Base-by-base conservation (phyloP, 2,888 invertebrate species). In the Acrobasis suavella region DNA sequence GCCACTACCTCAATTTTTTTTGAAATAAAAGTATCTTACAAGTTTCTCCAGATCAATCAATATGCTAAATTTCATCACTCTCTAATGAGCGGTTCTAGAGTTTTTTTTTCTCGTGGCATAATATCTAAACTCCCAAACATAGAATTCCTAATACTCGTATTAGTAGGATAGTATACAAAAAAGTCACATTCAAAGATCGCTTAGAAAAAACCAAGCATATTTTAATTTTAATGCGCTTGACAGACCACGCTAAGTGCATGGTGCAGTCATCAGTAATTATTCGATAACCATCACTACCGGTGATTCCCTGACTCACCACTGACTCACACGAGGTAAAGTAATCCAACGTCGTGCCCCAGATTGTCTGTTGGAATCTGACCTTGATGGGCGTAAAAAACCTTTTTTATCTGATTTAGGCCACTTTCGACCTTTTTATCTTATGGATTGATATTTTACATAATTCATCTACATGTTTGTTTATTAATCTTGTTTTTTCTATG, bases 291-390 rank as follows among this genome's bases (percentile, higher is more conserved):
- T 60, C 60, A 51, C 39, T 51, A 65, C 68, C 72, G 66, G 69
- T 64, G 65, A 61, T 64, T 58, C 66, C 63, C 62, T 85, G 85
- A 85, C 66, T 82, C 81, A 83, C 64, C 51, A 59, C 67, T 85
- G 78, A 84, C 77, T 83, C 82, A 84, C 68, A 67, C 67, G 65
- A 67, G 70, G 77, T 72, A 76, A 77, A 78, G 74, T 46, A 56
- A 42, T 46, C 56, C 56, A 46, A 46, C 42, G 17, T 42, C 9
- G 12, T 56, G 42, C 22, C 42, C 56, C 42, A 56, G 17, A 46
- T 42, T 9, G 17, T 17, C 22, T 49, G 14, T n/a, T 32, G 39
- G 60, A 51, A 51, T 60, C 16, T 59, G 32, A 50, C 60, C 60
- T 60, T 60, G 38, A 50, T 38, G 16, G 6, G 9, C 39, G 55